A percentile compares a stretch with the other conserved stretches of the same genome.
phyloP scores from a whole-genome alignment of 2,888 invertebrate genomes.

The Lasius fuliginosus region DNA sequence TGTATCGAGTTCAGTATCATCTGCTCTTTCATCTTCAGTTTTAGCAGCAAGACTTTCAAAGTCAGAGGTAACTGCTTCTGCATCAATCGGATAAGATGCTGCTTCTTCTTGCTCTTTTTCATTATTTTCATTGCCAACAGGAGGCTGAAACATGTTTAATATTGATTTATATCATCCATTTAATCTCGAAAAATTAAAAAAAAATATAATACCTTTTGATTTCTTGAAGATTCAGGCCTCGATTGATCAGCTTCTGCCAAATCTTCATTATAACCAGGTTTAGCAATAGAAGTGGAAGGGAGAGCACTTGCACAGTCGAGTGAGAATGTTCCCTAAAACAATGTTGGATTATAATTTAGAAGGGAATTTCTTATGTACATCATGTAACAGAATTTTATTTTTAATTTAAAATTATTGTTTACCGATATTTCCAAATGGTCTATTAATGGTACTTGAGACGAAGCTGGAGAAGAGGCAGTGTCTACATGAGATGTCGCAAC shows the following conservation, averaged over 20 bases:
- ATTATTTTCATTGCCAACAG: constrained; percentile 67
- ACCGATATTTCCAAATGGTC: constrained; percentile 69
- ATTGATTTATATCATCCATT: not conserved
- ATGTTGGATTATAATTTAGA: constrained; percentile 16
- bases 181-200: not conserved
- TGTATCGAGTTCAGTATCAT: constrained; percentile 73
- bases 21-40: constrained; percentile 75
- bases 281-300: constrained; percentile 70
- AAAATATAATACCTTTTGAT: constrained; percentile 77
- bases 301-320: constrained; percentile 65
- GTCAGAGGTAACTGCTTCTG: constrained; percentile 68
- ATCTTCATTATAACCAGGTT: constrained; percentile 89
- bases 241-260: constrained; percentile 94
- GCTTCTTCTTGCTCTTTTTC: constrained; percentile 71
- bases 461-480: constrained; percentile 61
- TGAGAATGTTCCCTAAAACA: constrained; percentile 69
- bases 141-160: constrained; percentile 48
- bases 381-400: not conserved
- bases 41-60: constrained; percentile 68
- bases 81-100: constrained; percentile 50
- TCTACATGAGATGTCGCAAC: constrained; percentile 59
- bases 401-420: constrained; percentile 48
- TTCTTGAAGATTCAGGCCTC: constrained; percentile 86
- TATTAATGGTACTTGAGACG: constrained; percentile 63
- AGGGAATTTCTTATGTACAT: not conserved